Conservation (phyloP, 2,888 invertebrate species). For the Darwinula stevensoni region DNA sequence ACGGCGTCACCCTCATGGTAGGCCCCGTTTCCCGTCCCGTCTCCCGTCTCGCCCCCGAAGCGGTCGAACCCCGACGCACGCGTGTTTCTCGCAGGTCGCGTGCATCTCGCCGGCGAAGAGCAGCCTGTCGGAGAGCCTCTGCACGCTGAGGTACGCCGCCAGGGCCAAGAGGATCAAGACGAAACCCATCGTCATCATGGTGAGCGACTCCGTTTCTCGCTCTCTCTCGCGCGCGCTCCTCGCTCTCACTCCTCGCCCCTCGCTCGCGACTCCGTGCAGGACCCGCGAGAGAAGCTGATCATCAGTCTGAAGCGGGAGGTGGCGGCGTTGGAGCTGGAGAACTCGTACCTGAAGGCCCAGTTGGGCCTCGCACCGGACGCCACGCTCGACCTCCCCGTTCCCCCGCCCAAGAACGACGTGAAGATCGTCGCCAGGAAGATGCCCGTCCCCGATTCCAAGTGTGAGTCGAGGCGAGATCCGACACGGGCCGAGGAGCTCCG, state of each 20-base stretch:
- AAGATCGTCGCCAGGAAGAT: too few relatives aligned
- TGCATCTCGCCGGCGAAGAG: slow-evolving; percentile 69
- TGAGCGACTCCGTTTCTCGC: slow-evolving; percentile 17
- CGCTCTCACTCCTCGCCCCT: slow-evolving; percentile 4
- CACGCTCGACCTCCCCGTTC: too few relatives aligned
- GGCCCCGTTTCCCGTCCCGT: slow-evolving; percentile 10
- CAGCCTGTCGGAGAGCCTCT: slow-evolving; percentile 57
- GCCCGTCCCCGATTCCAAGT: too few relatives aligned
- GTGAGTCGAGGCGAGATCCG: too few relatives aligned
- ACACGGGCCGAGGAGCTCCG: too few relatives aligned
- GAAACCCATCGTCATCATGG: slow-evolving; percentile 78
- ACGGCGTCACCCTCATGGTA: slow-evolving; percentile 80
- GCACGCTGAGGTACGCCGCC: slow-evolving; percentile 69
- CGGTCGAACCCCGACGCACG: background rate
- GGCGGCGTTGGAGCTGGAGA: background rate
- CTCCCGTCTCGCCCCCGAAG: too few relatives aligned
- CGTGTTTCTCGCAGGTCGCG: slow-evolving; percentile 41
- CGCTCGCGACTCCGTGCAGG: slow-evolving; percentile 22
- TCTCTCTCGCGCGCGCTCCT: background rate
- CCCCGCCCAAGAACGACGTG: too few relatives aligned
- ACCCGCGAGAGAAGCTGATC: slow-evolving; percentile 69
- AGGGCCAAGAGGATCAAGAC: slow-evolving; percentile 72
- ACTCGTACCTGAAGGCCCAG: background rate
- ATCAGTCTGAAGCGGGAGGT: background rate
- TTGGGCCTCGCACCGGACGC: too few relatives aligned